A percentile compares a stretch with the other conserved stretches of the same genome.
Evolutionary conservation across 2,888 invertebrate genomes (phyloP).

Genomic region (Meteorus cinctellus): DNA sequence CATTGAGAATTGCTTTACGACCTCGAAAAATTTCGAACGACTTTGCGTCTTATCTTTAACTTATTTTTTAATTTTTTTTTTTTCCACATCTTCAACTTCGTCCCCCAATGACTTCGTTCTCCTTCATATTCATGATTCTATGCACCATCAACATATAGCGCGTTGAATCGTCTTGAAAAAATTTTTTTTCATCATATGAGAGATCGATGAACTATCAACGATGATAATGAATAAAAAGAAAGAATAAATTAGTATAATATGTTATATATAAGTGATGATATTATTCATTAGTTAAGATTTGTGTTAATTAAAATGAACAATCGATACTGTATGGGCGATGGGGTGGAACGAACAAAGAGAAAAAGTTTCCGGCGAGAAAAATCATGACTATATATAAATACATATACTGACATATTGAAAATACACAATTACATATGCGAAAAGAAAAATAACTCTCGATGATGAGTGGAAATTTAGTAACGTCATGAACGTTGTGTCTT

Average conservation of each 20-base stretch:
- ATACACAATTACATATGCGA: background rate
- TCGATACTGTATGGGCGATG: background rate
- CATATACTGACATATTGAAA: conserved; percentile 18
- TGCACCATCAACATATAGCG: background rate
- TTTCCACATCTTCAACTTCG: background rate
- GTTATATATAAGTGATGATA: conserved; percentile 1
- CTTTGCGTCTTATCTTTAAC: conserved; percentile 14
- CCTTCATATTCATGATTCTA: conserved; percentile 2
- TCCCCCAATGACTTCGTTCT: background rate
- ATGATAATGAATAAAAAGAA: conserved; percentile 24
- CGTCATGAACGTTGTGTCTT: conserved; percentile 43
- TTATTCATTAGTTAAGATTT: background rate
- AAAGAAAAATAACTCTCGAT: conserved; percentile 10
- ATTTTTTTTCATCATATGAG: background rate
- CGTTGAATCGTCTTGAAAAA: background rate
- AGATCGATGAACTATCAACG: conserved; percentile 39
- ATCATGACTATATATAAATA: conserved; percentile 29
- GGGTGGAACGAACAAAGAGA: conserved; percentile 43
- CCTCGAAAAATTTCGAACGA: conserved; percentile 50
- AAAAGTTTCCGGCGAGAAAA: conserved; percentile 13
- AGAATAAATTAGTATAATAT: conserved; percentile 19
- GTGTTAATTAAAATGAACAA: conserved; percentile 22
- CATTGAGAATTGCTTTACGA: conserved; percentile 50
- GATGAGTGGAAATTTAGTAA: conserved; percentile 57
- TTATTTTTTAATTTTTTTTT: background rate